Evolutionary conservation across 1,140 invertebrate genomes (phyloP).

Genomic region (Plectus sambesii): DNA sequence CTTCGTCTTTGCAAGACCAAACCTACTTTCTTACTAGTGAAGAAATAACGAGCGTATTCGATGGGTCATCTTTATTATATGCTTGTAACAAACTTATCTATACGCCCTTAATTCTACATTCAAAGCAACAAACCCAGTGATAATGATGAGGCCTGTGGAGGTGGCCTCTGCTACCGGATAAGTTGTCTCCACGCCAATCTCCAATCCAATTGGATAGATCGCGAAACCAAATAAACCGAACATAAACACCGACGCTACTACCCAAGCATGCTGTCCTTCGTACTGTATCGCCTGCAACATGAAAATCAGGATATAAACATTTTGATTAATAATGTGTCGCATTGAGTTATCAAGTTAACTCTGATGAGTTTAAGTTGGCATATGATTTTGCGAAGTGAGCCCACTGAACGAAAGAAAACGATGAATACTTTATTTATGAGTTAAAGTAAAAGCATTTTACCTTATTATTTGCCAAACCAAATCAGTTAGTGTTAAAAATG

Average conservation of each 20-base stretch:
- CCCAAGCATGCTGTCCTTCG: conserved; percentile 30
- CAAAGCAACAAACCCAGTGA: conserved; percentile 46
- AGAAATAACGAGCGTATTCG: not conserved
- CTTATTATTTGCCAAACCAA: too few species aligned
- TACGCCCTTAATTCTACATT: too few species aligned
- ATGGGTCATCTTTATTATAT: not conserved
- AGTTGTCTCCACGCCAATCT: conserved; percentile 49
- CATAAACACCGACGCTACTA: conserved; percentile 39
- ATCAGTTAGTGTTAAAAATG: too few species aligned
- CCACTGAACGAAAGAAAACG: too few species aligned
- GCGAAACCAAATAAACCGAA: conserved; percentile 50
- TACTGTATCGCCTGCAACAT: too few species aligned
- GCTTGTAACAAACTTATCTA: not conserved
- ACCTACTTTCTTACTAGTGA: not conserved
- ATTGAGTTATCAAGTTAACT: too few species aligned
- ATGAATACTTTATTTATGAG: too few species aligned
- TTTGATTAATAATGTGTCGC: too few species aligned
- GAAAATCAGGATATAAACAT: too few species aligned
- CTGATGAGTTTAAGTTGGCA: too few species aligned
- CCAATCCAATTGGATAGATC: conserved; percentile 48
- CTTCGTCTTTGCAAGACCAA: not conserved
- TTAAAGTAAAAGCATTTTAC: too few species aligned
- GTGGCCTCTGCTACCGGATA: conserved; percentile 50
- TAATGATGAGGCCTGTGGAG: conserved; percentile 48
- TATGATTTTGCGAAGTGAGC: too few species aligned